A percentile compares a stretch with the other conserved stretches of the same genome.
phyloP scores from a whole-genome alignment of 2,113 vertebrate species.

The Neopipo cinnamomea region DNA sequence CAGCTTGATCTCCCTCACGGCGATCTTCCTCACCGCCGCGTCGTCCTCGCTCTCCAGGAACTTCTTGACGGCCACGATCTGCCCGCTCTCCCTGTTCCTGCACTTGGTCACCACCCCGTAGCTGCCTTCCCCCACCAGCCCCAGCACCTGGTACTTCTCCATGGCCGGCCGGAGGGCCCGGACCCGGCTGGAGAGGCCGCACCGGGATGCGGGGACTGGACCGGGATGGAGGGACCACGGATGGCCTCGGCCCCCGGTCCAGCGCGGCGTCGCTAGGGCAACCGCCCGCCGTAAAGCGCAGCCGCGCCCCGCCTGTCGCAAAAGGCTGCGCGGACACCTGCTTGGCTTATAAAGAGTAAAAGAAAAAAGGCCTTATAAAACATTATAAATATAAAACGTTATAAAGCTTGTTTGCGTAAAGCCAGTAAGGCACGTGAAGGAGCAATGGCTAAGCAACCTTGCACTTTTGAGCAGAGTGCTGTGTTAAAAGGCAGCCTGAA shows the following conservation, averaged over 20 bases:
- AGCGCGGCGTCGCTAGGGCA: neutral
- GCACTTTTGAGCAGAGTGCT: neutral
- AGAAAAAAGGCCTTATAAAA: neutral
- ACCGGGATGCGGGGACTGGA: neutral
- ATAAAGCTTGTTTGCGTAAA: neutral
- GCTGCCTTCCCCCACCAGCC: conserved; percentile 85
- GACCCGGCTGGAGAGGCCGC: accelerated
- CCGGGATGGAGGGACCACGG: neutral
- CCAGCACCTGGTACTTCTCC: conserved; percentile 85
- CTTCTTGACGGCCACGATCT: conserved; percentile 87
- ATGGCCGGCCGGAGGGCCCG: conserved; percentile 11
- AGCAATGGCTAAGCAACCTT: neutral
- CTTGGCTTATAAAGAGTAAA: accelerated
- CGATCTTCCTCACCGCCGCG: conserved; percentile 84
- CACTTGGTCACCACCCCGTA: conserved; percentile 88
- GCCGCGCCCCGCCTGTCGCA: neutral
- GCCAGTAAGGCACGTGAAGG: neutral
- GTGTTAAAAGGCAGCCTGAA: neutral
- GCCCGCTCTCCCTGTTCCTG: conserved; percentile 80
- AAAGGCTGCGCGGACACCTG: neutral
- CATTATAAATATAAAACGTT: neutral
- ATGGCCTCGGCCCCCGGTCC: neutral
- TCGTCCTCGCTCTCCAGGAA: conserved; percentile 87
- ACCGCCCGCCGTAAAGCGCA: neutral
- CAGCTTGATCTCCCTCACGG: conserved; percentile 76